phyloP scores from a whole-genome alignment of 1,140 invertebrate genomes.

The Alviniconcha marisindica region DNA sequence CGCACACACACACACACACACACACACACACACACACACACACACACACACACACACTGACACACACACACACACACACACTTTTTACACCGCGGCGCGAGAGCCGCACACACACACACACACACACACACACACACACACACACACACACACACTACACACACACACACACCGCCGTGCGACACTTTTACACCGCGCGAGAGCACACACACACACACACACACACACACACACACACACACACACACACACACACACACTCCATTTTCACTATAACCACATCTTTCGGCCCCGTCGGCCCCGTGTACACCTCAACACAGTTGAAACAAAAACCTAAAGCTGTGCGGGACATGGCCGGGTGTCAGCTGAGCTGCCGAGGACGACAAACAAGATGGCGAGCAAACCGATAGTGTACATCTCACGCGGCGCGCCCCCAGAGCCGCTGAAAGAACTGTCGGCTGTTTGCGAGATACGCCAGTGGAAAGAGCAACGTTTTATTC shows the following conservation, averaged over 20 bases:
- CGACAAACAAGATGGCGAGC: background rate
- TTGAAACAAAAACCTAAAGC: background rate
- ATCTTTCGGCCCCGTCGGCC: background rate
- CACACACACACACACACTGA: conserved; percentile 12
- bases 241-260: too few species aligned
- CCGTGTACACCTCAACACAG: background rate
- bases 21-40: conserved; percentile 27
- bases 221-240: too few species aligned
- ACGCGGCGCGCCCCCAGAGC: conserved; percentile 44
- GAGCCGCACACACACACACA: conserved; percentile 2
- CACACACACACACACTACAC: conserved; percentile 15
- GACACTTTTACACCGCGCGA: too few species aligned
- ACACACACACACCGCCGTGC: background rate
- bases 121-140: conserved; percentile 24
- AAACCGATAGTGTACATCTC: conserved; percentile 51
- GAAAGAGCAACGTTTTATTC: conserved; percentile 76
- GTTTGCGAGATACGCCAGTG: conserved; percentile 49
- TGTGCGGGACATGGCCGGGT: background rate
- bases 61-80: conserved; percentile 29
- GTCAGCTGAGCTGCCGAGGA: background rate
- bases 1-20: conserved; percentile 13
- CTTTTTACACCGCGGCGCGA: background rate
- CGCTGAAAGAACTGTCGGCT: conserved; percentile 35
- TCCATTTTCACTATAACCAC: background rate
- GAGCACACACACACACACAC: too few species aligned